A percentile compares a stretch with the other conserved stretches of the same genome.
These are phyloP conservation scores for Chrosomus eos DNA, from an alignment of 2,797 vertebrate species.

Conservation along the genomic window DNA sequence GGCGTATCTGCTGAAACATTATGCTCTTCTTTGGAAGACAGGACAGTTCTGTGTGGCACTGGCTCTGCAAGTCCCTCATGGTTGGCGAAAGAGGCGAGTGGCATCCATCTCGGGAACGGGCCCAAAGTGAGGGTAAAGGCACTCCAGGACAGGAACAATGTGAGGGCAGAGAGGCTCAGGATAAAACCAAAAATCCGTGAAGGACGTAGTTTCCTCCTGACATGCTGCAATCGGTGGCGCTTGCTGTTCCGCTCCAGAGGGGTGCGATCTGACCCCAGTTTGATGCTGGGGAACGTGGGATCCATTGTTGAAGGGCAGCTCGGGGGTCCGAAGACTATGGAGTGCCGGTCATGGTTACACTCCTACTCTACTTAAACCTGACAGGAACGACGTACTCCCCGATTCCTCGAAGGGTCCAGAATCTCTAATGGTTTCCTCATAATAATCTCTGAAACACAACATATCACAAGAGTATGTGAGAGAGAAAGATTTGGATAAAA, in stretches of 20 bases:
- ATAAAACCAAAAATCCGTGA: constrained; percentile 86
- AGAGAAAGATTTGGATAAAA: background rate
- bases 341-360: constrained; percentile 42
- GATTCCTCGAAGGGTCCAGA: constrained; percentile 70
- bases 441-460: constrained; percentile 72
- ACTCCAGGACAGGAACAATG: constrained; percentile 87
- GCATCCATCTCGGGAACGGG: constrained; percentile 49
- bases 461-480: constrained; percentile 34
- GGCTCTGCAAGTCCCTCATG: constrained; percentile 63
- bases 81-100: constrained; percentile 19
- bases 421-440: constrained; percentile 79
- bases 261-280: constrained; percentile 49
- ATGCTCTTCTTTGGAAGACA: constrained; percentile 79
- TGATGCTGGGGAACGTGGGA: constrained; percentile 40
- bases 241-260: constrained; percentile 62
- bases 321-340: constrained; percentile 46
- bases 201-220: constrained; percentile 88
- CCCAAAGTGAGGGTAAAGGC: constrained; percentile 84
- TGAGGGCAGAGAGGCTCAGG: constrained; percentile 83
- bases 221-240: constrained; percentile 70
- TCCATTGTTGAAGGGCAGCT: constrained; percentile 48
- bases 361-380: constrained; percentile 62
- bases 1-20: constrained; percentile 65
- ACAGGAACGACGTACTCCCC: constrained; percentile 66
- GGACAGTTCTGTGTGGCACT: constrained; percentile 86